A percentile compares a stretch with the other conserved stretches of the same genome.
phyloP scores from a whole-genome alignment of 1,140 invertebrate genomes.

The Megalonaias nervosa region DNA sequence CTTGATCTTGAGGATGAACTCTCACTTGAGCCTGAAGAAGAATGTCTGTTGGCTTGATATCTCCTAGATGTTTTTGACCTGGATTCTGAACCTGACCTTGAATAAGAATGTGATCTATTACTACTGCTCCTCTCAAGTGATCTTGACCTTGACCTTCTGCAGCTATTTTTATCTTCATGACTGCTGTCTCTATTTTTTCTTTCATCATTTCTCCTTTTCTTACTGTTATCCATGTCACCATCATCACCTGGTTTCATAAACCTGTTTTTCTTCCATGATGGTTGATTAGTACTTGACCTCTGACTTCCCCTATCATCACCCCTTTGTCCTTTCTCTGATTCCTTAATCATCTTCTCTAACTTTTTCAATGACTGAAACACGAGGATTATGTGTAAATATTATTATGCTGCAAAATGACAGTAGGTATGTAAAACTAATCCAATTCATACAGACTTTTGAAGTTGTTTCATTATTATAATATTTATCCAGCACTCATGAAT shows the following conservation, averaged over 20 bases:
- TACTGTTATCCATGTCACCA: background rate
- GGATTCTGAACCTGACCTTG: too few relatives aligned
- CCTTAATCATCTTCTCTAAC: constrained; percentile 27
- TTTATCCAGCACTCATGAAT: too few relatives aligned
- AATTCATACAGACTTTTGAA: too few relatives aligned
- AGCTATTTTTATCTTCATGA: background rate
- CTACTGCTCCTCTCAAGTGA: constrained; percentile 3
- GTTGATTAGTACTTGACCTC: background rate
- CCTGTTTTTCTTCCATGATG: constrained; percentile 1
- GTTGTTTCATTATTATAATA: too few relatives aligned
- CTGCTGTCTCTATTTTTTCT: too few relatives aligned
- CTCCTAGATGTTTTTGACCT: too few relatives aligned
- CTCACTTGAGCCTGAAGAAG: too few relatives aligned
- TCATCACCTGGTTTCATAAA: constrained; percentile 30
- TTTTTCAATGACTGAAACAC: constrained; percentile 28
- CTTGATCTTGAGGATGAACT: background rate
- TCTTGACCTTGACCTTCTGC: constrained; percentile 15
- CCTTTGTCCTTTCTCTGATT: constrained; percentile 13
- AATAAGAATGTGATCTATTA: background rate
- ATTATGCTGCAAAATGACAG: too few relatives aligned
- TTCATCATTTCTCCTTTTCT: background rate
- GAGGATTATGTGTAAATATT: background rate
- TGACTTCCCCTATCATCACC: background rate
- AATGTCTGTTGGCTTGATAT: too few relatives aligned
- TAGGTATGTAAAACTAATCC: too few relatives aligned